These are phyloP conservation scores for Antechinus flavipes DNA, from an alignment of 2,113 vertebrate species.

Conservation along the genomic window DNA sequence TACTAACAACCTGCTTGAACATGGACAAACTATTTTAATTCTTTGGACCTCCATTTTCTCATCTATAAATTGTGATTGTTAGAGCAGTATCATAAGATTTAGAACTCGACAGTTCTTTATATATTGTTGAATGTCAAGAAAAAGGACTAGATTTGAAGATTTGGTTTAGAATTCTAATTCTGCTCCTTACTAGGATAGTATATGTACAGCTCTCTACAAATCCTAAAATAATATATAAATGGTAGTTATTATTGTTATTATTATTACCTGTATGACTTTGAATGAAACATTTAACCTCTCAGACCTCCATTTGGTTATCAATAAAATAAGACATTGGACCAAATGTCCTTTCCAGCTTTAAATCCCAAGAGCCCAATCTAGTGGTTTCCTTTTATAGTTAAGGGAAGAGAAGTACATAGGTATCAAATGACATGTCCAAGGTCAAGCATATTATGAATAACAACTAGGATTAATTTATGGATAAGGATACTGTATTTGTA, in stretches of 20 bases:
- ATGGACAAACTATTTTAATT: neutral
- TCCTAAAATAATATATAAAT: neutral
- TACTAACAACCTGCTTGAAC: neutral
- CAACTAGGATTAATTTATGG: neutral
- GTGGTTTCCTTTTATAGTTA: neutral
- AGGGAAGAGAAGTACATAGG: neutral
- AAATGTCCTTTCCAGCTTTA: neutral
- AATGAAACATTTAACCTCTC: neutral
- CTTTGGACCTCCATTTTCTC: neutral
- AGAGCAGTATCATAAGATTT: neutral
- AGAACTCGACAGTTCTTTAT: neutral
- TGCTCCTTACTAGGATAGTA: neutral
- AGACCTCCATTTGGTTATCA: neutral
- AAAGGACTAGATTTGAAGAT: neutral
- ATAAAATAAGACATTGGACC: neutral
- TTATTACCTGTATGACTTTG: neutral
- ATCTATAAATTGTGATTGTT: neutral
- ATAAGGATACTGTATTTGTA: neutral
- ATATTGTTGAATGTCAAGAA: neutral
- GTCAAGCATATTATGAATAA: neutral
- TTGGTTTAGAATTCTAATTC: neutral
- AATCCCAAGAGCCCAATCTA: neutral
- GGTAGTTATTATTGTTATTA: neutral
- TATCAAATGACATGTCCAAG: neutral
- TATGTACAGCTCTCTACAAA: neutral